Percentiles rank a stretch among this genome's conserved stretches.
Evolutionary conservation across 2,888 invertebrate genomes (phyloP).

Genomic region (Dusona sp.): DNA sequence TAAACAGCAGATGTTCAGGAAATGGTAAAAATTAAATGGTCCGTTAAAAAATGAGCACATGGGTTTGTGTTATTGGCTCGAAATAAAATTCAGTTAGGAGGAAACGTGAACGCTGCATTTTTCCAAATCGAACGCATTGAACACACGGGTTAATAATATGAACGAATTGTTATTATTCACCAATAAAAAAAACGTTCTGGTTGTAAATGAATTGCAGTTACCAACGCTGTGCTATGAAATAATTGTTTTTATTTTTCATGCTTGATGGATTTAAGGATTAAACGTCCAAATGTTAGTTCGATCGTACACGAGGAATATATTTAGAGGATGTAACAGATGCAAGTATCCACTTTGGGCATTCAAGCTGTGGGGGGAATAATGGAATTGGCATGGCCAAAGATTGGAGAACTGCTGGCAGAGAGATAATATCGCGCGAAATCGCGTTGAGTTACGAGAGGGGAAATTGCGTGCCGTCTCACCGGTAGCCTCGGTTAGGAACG

Average conservation of each 20-base stretch:
- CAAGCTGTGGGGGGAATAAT: neutral
- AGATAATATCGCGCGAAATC: conserved; percentile 28
- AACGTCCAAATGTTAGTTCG: neutral
- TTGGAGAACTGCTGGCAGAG: conserved; percentile 8
- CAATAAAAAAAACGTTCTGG: too few species aligned
- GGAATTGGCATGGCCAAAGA: conserved; percentile 7
- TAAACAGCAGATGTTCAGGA: neutral
- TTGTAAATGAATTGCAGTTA: too few species aligned
- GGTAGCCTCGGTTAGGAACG: conserved; percentile 33
- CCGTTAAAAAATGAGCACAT: too few species aligned
- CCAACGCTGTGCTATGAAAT: too few species aligned
- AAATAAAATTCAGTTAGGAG: neutral
- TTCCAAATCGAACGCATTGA: neutral
- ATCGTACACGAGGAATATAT: neutral
- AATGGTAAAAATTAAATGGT: neutral
- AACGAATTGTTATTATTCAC: neutral
- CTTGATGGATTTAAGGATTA: neutral
- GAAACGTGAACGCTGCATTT: neutral
- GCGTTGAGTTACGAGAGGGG: conserved; percentile 27
- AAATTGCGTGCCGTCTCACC: conserved; percentile 54
- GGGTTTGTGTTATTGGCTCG: neutral
- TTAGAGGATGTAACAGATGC: neutral
- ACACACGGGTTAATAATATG: neutral
- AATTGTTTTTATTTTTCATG: neutral
- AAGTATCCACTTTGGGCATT: neutral